Evolutionary conservation across 2,113 vertebrate species (phyloP).

Genomic region (Muntiacus reevesi): DNA sequence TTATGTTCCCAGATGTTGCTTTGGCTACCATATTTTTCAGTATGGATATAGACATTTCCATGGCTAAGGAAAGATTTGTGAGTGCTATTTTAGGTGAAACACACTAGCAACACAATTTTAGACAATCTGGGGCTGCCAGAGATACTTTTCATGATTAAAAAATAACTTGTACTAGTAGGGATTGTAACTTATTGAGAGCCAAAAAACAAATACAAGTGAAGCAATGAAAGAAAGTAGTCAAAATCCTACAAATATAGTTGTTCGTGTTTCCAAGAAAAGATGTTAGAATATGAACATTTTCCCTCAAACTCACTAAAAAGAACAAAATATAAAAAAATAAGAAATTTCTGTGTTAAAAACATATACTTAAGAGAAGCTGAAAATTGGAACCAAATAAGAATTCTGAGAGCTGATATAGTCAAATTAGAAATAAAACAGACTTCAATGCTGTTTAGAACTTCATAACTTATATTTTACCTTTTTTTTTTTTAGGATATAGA

Average conservation of each 20-base stretch:
- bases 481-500: background rate
- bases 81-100: background rate
- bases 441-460: background rate
- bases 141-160: background rate
- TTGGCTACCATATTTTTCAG: background rate
- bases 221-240: background rate
- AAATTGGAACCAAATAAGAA: background rate
- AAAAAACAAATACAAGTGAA: background rate
- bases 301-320: background rate
- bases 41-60: background rate
- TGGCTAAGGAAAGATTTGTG: background rate
- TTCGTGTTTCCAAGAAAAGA: background rate
- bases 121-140: background rate
- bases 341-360: background rate
- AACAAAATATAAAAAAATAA: background rate
- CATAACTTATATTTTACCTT: background rate
- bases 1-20: background rate
- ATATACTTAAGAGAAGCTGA: background rate
- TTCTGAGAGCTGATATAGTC: background rate
- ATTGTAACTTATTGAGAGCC: background rate
- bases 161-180: background rate
- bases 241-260: background rate
- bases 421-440: constrained; percentile 17
- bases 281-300: background rate
- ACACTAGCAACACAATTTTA: background rate